Conservation (phyloP, 2,113 vertebrate genomes). For the Mustela lutreola region DNA sequence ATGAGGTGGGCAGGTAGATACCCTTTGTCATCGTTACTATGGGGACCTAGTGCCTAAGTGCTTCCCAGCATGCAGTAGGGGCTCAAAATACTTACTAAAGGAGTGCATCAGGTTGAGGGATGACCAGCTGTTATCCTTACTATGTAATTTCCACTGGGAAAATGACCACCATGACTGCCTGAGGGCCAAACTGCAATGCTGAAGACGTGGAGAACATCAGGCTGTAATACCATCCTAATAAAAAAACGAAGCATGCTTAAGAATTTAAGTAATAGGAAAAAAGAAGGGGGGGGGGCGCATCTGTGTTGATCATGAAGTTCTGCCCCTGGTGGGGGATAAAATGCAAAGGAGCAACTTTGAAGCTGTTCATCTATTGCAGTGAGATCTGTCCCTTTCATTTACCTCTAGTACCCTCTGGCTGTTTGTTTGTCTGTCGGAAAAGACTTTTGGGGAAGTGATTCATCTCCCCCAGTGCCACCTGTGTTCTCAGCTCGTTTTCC, state of each 20-base stretch:
- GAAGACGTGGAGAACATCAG: not conserved
- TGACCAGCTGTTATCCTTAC: not conserved
- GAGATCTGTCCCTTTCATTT: constrained; percentile 59
- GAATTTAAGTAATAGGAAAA: constrained; percentile 3
- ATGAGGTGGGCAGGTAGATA: not conserved
- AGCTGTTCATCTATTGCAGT: not conserved
- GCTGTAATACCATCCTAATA: not conserved
- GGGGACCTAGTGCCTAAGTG: not conserved
- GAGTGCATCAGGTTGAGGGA: not conserved
- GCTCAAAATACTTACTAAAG: constrained; percentile 2
- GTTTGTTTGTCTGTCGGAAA: constrained; percentile 64
- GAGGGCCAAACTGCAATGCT: constrained; percentile 40
- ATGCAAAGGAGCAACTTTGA: constrained; percentile 10
- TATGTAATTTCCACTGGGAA: constrained; percentile 54
- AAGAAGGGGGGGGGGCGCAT: not conserved
- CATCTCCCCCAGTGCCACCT: not conserved
- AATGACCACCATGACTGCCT: not conserved
- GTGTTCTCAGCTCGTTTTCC: constrained; percentile 24
- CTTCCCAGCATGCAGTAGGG: not conserved
- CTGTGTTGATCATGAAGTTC: not conserved
- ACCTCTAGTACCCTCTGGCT: not conserved
- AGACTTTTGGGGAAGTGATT: constrained; percentile 60
- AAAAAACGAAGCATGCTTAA: not conserved
- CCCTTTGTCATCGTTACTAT: not conserved
- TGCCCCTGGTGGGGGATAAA: not conserved